These are phyloP conservation scores for Corvus cornix DNA, from an alignment of 2,113 vertebrate species.

Conservation along the genomic window DNA sequence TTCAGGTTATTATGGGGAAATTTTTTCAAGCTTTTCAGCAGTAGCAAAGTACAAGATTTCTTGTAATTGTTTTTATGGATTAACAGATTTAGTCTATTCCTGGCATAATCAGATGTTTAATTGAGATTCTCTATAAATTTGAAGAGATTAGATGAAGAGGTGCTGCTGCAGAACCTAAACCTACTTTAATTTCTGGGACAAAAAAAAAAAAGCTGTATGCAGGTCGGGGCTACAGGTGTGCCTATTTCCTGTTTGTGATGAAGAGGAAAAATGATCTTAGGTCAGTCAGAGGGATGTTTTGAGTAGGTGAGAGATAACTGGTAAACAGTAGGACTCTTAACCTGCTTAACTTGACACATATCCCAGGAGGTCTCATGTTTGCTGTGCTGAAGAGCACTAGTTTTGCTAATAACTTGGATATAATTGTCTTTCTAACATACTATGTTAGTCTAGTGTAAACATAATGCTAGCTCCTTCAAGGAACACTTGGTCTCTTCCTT, in stretches of 20 bases:
- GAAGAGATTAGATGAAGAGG: background rate
- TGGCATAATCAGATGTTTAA: background rate
- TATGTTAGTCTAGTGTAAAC: background rate
- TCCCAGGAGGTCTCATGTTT: background rate
- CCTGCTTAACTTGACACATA: background rate
- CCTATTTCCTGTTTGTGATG: background rate
- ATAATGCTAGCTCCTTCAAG: background rate
- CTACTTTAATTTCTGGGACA: background rate
- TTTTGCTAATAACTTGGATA: background rate
- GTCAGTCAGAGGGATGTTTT: background rate
- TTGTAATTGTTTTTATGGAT: background rate
- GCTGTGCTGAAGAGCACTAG: background rate
- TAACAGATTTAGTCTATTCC: background rate
- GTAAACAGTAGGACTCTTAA: background rate
- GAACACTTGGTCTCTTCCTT: background rate
- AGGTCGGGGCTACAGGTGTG: background rate
- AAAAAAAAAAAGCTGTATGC: background rate
- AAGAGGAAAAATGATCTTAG: background rate
- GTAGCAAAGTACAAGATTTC: background rate
- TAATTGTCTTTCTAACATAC: background rate
- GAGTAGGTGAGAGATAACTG: background rate
- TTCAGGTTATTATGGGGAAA: background rate
- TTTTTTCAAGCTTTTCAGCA: background rate
- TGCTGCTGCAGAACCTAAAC: background rate
- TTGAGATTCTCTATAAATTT: background rate